Percentiles rank a stretch among this genome's conserved stretches.
phyloP scores from a whole-genome alignment of 2,888 invertebrate genomes.

The Cryptocephalus moraei region DNA sequence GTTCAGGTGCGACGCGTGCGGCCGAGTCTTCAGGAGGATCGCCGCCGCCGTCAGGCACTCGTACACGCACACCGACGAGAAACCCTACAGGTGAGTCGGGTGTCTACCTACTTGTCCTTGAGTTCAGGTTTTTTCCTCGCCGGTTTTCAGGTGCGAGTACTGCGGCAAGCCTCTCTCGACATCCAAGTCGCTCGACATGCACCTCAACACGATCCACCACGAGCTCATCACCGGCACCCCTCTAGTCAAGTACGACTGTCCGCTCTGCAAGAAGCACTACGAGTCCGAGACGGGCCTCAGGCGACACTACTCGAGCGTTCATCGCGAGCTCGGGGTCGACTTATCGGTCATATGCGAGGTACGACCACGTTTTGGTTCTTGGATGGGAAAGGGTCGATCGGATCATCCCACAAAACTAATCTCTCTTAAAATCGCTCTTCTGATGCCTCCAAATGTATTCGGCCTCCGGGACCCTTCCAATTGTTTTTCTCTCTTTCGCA shows the following conservation, averaged over 20 bases:
- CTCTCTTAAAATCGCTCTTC: too few species aligned
- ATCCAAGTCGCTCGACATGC: constrained; percentile 42
- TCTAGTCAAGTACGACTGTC: constrained; percentile 30
- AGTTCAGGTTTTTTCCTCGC: constrained; percentile 44
- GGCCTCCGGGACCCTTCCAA: too few species aligned
- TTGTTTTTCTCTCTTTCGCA: too few species aligned
- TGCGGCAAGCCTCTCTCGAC: constrained; percentile 45
- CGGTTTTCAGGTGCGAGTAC: constrained; percentile 45
- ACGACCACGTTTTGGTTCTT: too few species aligned
- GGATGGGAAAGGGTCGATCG: too few species aligned
- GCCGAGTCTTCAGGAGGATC: constrained; percentile 39
- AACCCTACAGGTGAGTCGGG: constrained; percentile 41
- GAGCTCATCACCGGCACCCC: constrained; percentile 36
- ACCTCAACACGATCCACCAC: constrained; percentile 41
- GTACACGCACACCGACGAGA: constrained; percentile 44
- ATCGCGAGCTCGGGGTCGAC: constrained; percentile 35
- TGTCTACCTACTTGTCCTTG: constrained; percentile 43
- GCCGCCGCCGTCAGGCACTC: constrained; percentile 43
- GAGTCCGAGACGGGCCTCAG: constrained; percentile 26
- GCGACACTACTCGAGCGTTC: constrained; percentile 29
- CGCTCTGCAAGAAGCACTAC: constrained; percentile 31
- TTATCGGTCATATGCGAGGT: constrained; percentile 36
- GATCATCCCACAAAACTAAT: too few species aligned
- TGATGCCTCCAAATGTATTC: too few species aligned
- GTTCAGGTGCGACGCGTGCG: constrained; percentile 38